Evolutionary conservation across 2,888 invertebrate genomes (phyloP), one percentile per base, ranked within the genome.

Genomic region (Drosophila multiciliata): DNA sequence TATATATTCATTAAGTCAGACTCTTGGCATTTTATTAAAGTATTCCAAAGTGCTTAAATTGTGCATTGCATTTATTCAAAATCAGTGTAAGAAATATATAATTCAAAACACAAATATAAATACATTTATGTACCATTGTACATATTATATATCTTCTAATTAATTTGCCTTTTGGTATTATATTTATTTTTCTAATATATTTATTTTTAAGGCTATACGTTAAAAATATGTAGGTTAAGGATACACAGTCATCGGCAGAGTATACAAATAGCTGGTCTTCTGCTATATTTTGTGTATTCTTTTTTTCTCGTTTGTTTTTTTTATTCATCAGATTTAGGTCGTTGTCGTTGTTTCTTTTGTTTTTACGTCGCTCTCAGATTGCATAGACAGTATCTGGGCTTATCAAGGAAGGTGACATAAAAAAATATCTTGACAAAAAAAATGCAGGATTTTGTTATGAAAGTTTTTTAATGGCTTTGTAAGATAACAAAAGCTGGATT

Each of bases 311-410:
- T 48, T 26, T 33, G 15, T 15, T 23, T 42, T 45, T 36, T 58
- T 32, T 49, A 55, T 68, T 38, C 29, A 60, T 29, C 66, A 54
- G 80, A 79, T 77, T 79, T 79, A 49, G 80, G 80, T 63, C 60
- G 75, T 60, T 79, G 70, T 53, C 32, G 49, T 66, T 70, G 55
- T 7, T 65, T 63, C 80, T 75, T 75, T 77, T 79, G 59, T 79
- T 65, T 79, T 52, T 50, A 36, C 50, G 80, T 77, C 80, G 75
- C 20, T 32, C n/a, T 38, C 80, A 77, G 76, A 79, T 62, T 38
- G 29, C 68, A 36, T 38, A 52, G 54, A 42, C 54, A 58, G 53
- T 40, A 40, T 64, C 40, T 67, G 62, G 36, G 48, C 9, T 50
- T 63, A 40, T 60, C 58, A 59, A 59, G 35, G 36, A 74, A 76